Conservation (phyloP, 2,113 vertebrate species). For the Pseudorhombus dupliciocellatus region DNA sequence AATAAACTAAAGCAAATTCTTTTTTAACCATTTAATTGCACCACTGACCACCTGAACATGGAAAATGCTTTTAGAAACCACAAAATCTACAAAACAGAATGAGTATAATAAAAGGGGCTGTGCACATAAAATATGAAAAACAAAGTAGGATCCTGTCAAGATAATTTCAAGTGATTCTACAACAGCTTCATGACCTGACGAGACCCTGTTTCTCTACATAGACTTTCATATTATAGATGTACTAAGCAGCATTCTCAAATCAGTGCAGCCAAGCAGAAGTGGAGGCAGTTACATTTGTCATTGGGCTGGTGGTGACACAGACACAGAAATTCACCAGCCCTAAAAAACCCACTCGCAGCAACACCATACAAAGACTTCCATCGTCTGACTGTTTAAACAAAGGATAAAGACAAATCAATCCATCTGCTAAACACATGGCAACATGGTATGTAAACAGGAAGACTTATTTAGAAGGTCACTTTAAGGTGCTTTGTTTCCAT, state of each 20-base stretch:
- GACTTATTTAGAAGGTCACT: neutral
- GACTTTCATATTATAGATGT: neutral
- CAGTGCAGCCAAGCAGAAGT: slow-evolving; percentile 29
- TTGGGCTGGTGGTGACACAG: slow-evolving; percentile 10
- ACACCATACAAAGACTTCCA: neutral
- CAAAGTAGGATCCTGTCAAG: neutral
- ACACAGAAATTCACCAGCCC: slow-evolving; percentile 5
- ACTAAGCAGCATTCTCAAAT: slow-evolving; percentile 16
- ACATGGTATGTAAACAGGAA: neutral
- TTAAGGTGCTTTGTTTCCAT: neutral
- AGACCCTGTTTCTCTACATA: neutral
- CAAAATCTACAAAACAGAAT: no score
- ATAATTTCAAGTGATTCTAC: neutral
- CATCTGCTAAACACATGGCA: neutral
- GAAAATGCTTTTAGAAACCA: no score
- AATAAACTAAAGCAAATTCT: no score
- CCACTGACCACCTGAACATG: no score
- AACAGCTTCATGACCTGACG: neutral
- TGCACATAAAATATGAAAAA: neutral
- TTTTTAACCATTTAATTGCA: no score
- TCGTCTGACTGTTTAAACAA: slow-evolving; percentile 2
- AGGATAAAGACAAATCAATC: slow-evolving; percentile 28
- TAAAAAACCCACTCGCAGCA: neutral
- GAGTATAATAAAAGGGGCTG: neutral
- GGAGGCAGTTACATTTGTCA: slow-evolving; percentile 20